Percentiles rank a stretch among this genome's conserved stretches.
phyloP scores from a whole-genome alignment of 2,888 invertebrate species.

The Heliconius ismenius region DNA sequence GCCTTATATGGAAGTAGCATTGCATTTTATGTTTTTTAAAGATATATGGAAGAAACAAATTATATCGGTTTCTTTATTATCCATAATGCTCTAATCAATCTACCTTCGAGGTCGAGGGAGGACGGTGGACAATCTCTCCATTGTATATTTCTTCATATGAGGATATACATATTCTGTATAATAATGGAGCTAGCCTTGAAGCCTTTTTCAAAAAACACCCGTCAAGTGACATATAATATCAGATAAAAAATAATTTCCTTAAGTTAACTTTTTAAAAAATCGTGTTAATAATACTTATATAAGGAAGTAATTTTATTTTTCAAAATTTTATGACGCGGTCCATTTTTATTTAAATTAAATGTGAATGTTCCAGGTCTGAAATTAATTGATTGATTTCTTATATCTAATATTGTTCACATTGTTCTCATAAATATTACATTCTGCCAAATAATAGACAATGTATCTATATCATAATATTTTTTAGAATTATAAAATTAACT shows the following conservation, averaged over 20 bases:
- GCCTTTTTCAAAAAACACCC: conserved; percentile 27
- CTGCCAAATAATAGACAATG: neutral
- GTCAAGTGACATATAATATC: conserved; percentile 20
- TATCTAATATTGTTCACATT: neutral
- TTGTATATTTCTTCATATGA: conserved; percentile 33
- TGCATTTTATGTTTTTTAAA: conserved; percentile 10
- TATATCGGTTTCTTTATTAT: conserved; percentile 19
- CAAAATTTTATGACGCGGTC: conserved; percentile 1
- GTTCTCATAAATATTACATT: neutral
- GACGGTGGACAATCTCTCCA: conserved; percentile 36
- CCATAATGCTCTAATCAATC: conserved; percentile 29
- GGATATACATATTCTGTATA: conserved; percentile 23
- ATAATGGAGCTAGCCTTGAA: conserved; percentile 26
- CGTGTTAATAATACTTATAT: neutral
- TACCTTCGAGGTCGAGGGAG: conserved; percentile 34
- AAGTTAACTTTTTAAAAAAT: conserved; percentile 15
- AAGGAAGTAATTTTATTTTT: conserved; percentile 19
- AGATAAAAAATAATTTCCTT: conserved; percentile 9
- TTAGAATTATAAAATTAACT: neutral
- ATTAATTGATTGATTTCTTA: neutral
- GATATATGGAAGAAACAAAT: conserved; percentile 18
- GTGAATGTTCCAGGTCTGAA: neutral
- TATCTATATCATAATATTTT: too few species aligned
- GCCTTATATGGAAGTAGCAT: neutral
- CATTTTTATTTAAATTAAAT: neutral